Evolutionary conservation across 2,888 invertebrate species (phyloP).

Genomic region (Brachyopa scutellaris): DNA sequence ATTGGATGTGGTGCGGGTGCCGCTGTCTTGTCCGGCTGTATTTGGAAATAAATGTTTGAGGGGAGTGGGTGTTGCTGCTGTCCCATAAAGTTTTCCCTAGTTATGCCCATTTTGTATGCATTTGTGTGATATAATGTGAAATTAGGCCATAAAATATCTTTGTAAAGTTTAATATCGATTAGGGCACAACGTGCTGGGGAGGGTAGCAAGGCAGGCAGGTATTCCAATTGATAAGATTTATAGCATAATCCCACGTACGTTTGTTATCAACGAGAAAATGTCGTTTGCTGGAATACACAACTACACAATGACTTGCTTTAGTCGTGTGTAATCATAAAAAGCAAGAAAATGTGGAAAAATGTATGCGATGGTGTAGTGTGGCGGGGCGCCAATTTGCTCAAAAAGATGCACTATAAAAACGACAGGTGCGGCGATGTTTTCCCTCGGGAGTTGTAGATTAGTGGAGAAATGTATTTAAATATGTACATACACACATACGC

Average conservation of each 20-base stretch:
- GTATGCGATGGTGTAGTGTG: slow-evolving; percentile 37
- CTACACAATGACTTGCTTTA: slow-evolving; percentile 34
- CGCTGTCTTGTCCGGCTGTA: slow-evolving; percentile 43
- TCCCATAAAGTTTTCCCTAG: slow-evolving; percentile 25
- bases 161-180: slow-evolving; percentile 60
- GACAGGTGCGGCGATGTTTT: slow-evolving; percentile 54
- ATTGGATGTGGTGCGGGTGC: slow-evolving; percentile 23
- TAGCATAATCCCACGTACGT: slow-evolving; percentile 68
- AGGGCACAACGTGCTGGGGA: slow-evolving; percentile 23
- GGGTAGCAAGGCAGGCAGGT: slow-evolving; percentile 60
- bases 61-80: slow-evolving; percentile 35
- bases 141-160: slow-evolving; percentile 17
- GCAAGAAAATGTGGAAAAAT: slow-evolving; percentile 57
- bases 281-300: slow-evolving; percentile 22
- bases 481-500: not conserved
- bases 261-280: slow-evolving; percentile 52
- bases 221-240: slow-evolving; percentile 66
- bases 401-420: slow-evolving; percentile 34
- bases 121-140: not conserved
- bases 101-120: not conserved
- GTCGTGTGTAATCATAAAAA: slow-evolving; percentile 29
- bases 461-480: slow-evolving; percentile 6
- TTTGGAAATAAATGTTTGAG: slow-evolving; percentile 26
- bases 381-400: slow-evolving; percentile 44
- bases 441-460: not conserved